Percentiles rank a stretch among this genome's conserved stretches.
Evolutionary conservation across 2,888 invertebrate species (phyloP).

Genomic region (Stictocephala bisonia): DNA sequence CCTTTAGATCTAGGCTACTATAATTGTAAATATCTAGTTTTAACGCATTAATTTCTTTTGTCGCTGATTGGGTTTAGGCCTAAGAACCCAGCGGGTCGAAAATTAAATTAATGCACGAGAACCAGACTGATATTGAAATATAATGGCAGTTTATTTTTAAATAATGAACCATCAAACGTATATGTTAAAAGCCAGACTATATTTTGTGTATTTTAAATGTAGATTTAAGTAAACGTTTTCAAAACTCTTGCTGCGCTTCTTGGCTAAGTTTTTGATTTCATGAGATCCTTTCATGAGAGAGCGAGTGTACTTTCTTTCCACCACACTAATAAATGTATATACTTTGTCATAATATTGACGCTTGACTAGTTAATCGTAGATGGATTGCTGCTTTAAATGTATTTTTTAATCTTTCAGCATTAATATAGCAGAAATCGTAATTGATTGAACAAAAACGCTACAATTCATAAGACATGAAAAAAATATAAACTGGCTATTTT

Average conservation of each 20-base stretch:
- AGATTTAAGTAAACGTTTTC: too few relatives aligned
- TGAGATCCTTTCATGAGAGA: conserved; percentile 36
- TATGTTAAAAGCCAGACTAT: conserved; percentile 7
- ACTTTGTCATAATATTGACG: too few relatives aligned
- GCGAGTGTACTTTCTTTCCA: too few relatives aligned
- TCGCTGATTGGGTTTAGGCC: conserved; percentile 23
- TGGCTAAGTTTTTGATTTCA: conserved; percentile 4
- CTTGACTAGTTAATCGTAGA: too few relatives aligned
- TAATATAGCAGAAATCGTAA: not conserved
- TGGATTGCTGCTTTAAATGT: conserved; percentile 1
- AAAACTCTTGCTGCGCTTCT: not conserved
- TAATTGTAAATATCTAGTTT: conserved; percentile 34
- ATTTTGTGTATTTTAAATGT: conserved; percentile 20
- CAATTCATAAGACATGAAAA: not conserved
- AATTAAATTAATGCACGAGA: conserved; percentile 21
- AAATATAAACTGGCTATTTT: not conserved
- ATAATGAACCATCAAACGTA: conserved; percentile 19
- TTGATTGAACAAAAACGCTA: not conserved
- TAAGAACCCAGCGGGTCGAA: not conserved
- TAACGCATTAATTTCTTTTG: conserved; percentile 16
- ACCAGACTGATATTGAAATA: conserved; percentile 35
- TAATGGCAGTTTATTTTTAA: conserved; percentile 25
- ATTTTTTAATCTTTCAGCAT: conserved; percentile 25
- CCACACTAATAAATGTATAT: too few relatives aligned
- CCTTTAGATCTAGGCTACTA: conserved; percentile 12